Evolutionary conservation across 2,888 invertebrate species (phyloP), one percentile per base, ranked within the genome.

Genomic region (Blastobasis adustella): DNA sequence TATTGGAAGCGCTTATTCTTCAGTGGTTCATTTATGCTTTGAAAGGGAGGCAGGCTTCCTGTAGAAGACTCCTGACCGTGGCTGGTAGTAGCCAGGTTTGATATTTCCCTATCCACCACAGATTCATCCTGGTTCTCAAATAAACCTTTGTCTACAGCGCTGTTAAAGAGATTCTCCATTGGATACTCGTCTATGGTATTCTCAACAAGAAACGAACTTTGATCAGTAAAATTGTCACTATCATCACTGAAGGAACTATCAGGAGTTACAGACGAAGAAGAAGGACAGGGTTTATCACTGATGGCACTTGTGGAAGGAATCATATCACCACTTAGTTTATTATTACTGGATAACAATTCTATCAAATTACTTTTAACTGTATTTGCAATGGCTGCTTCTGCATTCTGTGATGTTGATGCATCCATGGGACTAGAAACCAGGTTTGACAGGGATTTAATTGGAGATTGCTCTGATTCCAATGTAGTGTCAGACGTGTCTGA

Each of bases 381-480:
- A 59, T 79, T 81, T 45, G 79, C 73, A 58, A 82, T 69, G 41
- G 72, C 69, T 38, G 72, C 71, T 57, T 82, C 73, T 57, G 70
- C 69, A 54, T 62, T 76, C 45, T 80, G 76, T 47, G 76, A 62
- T 52, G 72, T 66, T 47, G 71, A 62, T 57, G 76, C 61, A 60
- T 84, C 81, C 55, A 87, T 77, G 44, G 86, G 91, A 82, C 85
- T 90, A 63, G 91, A 91, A 54, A 91, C 91, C 66, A 91, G 81
- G 74, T 91, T 91, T 49, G 92, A 92, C 55, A 92, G 76, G 52
- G 91, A 92, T 71, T 91, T 91, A 37, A 91, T 91, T 49, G 91
- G 91, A 49, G 91, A 91, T 65, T 90, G 90, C 59, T 83, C 85
- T 74, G 69, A 80, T 62, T 82, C 84, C 62, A 73, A 44, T 42